Evolutionary conservation across 2,888 invertebrate species (phyloP).

Genomic region (Drosophila borealis): DNA sequence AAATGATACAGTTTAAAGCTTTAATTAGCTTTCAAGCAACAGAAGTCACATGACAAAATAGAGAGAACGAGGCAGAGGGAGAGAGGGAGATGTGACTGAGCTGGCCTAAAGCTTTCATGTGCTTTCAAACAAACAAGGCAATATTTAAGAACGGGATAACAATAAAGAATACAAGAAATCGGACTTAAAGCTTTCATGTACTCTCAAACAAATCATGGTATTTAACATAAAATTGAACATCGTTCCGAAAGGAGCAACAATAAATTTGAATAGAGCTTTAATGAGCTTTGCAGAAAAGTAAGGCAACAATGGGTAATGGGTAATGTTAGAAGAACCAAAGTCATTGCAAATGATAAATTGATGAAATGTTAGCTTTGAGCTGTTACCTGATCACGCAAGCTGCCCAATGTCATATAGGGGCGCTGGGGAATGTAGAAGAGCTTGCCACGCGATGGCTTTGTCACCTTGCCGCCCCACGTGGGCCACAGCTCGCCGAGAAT

Average conservation of each 20-base stretch:
- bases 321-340: too few species aligned
- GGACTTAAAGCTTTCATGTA: background rate
- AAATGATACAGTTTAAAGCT: background rate
- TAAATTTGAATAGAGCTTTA: too few species aligned
- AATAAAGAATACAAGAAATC: background rate
- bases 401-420: conserved; percentile 99
- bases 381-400: conserved; percentile 93
- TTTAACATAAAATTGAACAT: too few species aligned
- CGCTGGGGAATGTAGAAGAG: conserved; percentile 97
- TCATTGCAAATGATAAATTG: too few species aligned
- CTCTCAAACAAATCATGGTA: background rate
- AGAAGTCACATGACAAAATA: background rate
- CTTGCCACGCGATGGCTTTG: conserved; percentile 97
- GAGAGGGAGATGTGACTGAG: background rate
- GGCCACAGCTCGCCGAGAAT: conserved; percentile 99
- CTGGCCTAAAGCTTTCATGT: background rate
- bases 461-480: conserved; percentile 95
- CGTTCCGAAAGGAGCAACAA: too few species aligned
- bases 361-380: background rate
- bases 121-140: background rate
- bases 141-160: too few species aligned
- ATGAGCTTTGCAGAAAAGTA: too few species aligned
- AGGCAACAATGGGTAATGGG: too few species aligned
- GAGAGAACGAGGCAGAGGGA: background rate
- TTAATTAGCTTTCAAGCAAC: background rate